Evolutionary conservation across 1,140 invertebrate species (phyloP), one percentile per base, ranked within the genome.

Genomic region (Cydia splendana): DNA sequence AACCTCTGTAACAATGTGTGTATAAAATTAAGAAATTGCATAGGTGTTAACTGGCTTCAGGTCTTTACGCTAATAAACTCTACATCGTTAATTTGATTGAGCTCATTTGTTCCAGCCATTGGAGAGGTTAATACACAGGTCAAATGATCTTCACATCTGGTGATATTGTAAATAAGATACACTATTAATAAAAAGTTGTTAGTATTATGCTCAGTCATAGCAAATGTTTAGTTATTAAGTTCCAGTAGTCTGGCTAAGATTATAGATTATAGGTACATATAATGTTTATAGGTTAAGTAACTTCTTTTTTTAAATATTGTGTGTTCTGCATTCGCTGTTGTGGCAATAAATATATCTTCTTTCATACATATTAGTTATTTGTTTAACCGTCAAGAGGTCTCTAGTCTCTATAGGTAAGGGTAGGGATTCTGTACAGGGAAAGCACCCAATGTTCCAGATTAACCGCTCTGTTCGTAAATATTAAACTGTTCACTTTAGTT

Each of bases 11-110:
- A n/a, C n/a, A n/a, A 38, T 38, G 34, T 38, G 38, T 7, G 38
- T 7, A n/a, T 42, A 42, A 42, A 42, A 42, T 42, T 42, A 10
- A 42, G 3, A 42, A 42, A 42, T 10, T 10, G 38, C 38, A 9
- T 42, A 42, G 38, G 38, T 42, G 7, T 42, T 42, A 10, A 42
- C 9, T 42, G 38, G 38, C 38, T 42, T 42, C 9, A 30, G 30
- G 34, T 1, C 5, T 34, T 34, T 34, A 34, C 34, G 45, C 45
- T 48, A 48, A 15, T 13, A 62, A 5, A 28, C 10, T 28, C 12
- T 34, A 67, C 28, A 69, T 69, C 65, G 65, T 69, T 69, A 69
- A 69, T 69, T 69, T 69, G 15, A 38, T 69, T 69, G 34, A 42
- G 65, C 65, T 38, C 13, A 30, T 69, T 69, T 30, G 4, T 18